A percentile compares a stretch with the other conserved stretches of the same genome.
phyloP scores from a whole-genome alignment of 1,140 invertebrate species.

The Meteorus sp. region DNA sequence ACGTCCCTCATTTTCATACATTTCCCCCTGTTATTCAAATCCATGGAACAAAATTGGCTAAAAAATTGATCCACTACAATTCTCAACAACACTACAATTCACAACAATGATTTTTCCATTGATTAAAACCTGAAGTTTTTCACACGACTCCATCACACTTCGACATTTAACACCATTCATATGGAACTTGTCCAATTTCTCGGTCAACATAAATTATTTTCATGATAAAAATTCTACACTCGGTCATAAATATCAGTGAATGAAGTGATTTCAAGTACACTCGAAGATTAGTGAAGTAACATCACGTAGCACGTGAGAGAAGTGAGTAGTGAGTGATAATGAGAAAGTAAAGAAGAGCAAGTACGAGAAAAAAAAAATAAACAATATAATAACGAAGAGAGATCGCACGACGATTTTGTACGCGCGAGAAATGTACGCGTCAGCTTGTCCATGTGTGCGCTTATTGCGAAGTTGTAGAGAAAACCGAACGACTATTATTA shows the following conservation, averaged over 20 bases:
- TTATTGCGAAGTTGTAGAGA: conserved; percentile 6
- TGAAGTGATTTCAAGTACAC: conserved; percentile 14
- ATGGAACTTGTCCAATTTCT: neutral
- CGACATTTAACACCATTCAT: no score
- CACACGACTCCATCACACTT: no score
- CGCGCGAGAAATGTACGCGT: neutral
- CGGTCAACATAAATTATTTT: neutral
- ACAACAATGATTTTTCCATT: no score
- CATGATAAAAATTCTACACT: no score
- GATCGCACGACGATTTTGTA: conserved; percentile 1
- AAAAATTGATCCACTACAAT: no score
- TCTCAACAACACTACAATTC: no score
- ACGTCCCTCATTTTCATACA: no score
- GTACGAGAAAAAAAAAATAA: no score
- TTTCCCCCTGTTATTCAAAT: no score
- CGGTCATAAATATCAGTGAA: neutral
- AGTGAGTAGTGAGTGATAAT: neutral
- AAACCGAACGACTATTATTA: conserved; percentile 30
- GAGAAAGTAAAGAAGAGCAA: neutral
- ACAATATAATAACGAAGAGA: no score
- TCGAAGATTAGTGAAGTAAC: conserved; percentile 10
- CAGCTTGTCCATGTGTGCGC: conserved; percentile 2
- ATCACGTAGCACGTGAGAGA: neutral
- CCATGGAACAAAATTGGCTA: no score
- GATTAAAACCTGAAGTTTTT: no score